phyloP scores from a whole-genome alignment of 2,888 invertebrate species.

The Drosophila parthenogenetica region DNA sequence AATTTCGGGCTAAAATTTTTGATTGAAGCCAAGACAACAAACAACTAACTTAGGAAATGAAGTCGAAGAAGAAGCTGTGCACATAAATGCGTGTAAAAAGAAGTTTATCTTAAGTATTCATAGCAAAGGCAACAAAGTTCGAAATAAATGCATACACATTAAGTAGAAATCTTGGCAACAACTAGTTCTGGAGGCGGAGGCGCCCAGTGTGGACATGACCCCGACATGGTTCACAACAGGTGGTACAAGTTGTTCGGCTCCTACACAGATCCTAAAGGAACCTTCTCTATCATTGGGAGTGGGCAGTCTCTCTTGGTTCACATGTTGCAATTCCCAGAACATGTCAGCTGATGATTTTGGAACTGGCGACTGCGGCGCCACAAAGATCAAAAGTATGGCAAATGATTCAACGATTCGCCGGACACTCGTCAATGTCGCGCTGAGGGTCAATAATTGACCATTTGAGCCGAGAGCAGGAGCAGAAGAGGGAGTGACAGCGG shows the following conservation, averaged over 20 bases:
- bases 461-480: slow-evolving; percentile 18
- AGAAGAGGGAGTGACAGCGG: background rate
- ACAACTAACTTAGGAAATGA: background rate
- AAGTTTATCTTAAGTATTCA: slow-evolving; percentile 2
- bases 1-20: background rate
- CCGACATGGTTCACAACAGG: slow-evolving; percentile 66
- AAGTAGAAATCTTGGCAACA: slow-evolving; percentile 29
- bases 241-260: slow-evolving; percentile 49
- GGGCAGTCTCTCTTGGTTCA: slow-evolving; percentile 21
- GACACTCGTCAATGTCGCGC: slow-evolving; percentile 70
- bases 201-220: slow-evolving; percentile 69
- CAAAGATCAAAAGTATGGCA: slow-evolving; percentile 46
- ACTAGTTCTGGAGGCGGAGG: slow-evolving; percentile 33
- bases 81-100: background rate
- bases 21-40: background rate
- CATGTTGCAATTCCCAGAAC: slow-evolving; percentile 52
- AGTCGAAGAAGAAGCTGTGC: background rate
- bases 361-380: slow-evolving; percentile 31
- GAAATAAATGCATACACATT: slow-evolving; percentile 51
- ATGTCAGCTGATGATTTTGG: slow-evolving; percentile 56
- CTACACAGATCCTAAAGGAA: slow-evolving; percentile 30
- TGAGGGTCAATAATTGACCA: slow-evolving; percentile 63
- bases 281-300: slow-evolving; percentile 9
- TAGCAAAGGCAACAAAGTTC: slow-evolving; percentile 6
- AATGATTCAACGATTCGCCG: slow-evolving; percentile 53